These are phyloP conservation scores for Chromobotia macracanthus DNA, from an alignment of 2,797 vertebrate genomes.

Conservation along the genomic window DNA sequence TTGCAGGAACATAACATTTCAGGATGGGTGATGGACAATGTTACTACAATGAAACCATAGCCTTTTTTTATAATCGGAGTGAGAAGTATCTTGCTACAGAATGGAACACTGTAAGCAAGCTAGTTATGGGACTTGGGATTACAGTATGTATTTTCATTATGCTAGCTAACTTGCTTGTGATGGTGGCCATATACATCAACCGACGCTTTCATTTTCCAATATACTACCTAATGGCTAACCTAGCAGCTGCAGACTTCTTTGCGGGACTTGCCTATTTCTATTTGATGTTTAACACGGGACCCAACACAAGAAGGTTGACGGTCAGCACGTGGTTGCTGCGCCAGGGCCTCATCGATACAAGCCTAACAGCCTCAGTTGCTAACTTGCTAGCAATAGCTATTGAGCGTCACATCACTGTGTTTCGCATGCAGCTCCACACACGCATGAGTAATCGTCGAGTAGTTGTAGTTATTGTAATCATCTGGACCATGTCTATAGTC, in stretches of 20 bases:
- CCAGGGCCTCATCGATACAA: conserved; percentile 97
- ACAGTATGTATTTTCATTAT: conserved; percentile 99
- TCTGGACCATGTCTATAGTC: conserved; percentile 98
- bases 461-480: conserved; percentile 96
- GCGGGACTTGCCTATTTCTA: conserved; percentile 98
- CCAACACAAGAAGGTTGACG: conserved; percentile 92
- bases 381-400: conserved; percentile 97
- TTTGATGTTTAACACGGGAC: conserved; percentile 99
- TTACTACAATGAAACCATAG: conserved; percentile 96
- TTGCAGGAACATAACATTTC: conserved; percentile 63
- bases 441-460: conserved; percentile 97
- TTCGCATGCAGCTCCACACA: conserved; percentile 98
- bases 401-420: conserved; percentile 97
- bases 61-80: conserved; percentile 98
- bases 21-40: conserved; percentile 83
- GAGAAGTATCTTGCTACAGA: conserved; percentile 90
- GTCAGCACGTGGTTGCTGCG: conserved; percentile 97
- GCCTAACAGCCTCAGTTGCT: conserved; percentile 94
- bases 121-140: conserved; percentile 98
- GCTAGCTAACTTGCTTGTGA: conserved; percentile 97
- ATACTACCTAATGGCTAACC: conserved; percentile 99
- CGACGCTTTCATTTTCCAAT: conserved; percentile 98
- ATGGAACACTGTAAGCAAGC: conserved; percentile 94
- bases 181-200: conserved; percentile 99
- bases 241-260: conserved; percentile 98